A percentile compares a stretch with the other conserved stretches of the same genome.
phyloP scores from a whole-genome alignment of 2,888 invertebrate species.

The Nematopogon swammerdamellus region DNA sequence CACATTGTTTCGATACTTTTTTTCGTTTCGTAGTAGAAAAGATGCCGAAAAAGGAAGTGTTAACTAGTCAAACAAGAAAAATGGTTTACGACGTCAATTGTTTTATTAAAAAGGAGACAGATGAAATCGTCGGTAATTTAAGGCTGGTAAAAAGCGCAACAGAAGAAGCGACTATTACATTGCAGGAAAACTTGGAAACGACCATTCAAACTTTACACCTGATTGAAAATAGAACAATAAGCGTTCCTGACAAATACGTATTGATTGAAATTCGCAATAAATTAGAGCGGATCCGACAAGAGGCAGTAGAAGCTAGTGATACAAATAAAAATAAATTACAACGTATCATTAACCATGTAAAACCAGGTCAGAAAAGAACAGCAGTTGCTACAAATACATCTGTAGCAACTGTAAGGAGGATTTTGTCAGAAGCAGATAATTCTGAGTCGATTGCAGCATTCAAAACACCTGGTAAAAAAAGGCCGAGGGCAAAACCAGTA shows the following conservation, averaged over 20 bases:
- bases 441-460: background rate
- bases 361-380: background rate
- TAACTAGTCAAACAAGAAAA: conserved; percentile 1
- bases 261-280: conserved; percentile 1
- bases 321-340: background rate
- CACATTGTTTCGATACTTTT: background rate
- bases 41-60: background rate
- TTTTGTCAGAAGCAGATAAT: background rate
- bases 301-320: too few relatives aligned
- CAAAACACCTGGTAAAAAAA: conserved; percentile 1
- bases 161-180: background rate
- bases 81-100: conserved; percentile 1
- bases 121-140: conserved; percentile 2
- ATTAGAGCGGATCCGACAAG: background rate
- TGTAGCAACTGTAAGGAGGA: background rate
- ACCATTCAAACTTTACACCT: conserved; percentile 2
- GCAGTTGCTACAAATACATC: conserved; percentile 1
- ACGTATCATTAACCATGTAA: too few relatives aligned
- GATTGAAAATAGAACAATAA: conserved; percentile 2
- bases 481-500: background rate
- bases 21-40: background rate
- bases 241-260: background rate
- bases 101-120: too few relatives aligned
- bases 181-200: conserved; percentile 1
- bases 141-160: background rate